Percentiles rank a stretch among this genome's conserved stretches.
Evolutionary conservation across 2,113 vertebrate genomes (phyloP).

Genomic region (Sebastes fasciatus): DNA sequence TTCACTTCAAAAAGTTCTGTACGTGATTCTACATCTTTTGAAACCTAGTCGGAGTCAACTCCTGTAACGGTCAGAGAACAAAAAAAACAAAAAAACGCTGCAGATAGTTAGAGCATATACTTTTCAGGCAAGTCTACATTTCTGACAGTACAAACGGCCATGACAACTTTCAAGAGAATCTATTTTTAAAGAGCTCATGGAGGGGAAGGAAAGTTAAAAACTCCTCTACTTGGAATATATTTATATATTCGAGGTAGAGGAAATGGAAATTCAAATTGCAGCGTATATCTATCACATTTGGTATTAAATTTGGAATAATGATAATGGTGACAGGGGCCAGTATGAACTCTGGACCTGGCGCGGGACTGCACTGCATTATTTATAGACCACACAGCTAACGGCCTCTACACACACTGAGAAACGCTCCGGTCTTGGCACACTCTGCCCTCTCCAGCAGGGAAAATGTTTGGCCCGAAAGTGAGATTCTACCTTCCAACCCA

Average conservation of each 20-base stretch:
- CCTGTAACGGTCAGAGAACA: background rate
- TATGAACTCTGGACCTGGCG: conserved; percentile 43
- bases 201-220: conserved; percentile 18
- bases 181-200: conserved; percentile 47
- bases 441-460: background rate
- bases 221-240: conserved; percentile 5
- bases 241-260: conserved; percentile 47
- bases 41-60: conserved; percentile 19
- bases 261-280: conserved; percentile 56
- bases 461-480: background rate
- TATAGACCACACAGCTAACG: conserved; percentile 17
- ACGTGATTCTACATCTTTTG: background rate
- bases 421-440: conserved; percentile 7
- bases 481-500: background rate
- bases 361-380: conserved; percentile 51
- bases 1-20: background rate
- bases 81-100: background rate
- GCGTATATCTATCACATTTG: conserved; percentile 31
- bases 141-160: conserved; percentile 40
- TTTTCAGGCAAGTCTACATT: conserved; percentile 15
- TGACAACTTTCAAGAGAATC: conserved; percentile 30
- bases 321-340: conserved; percentile 44
- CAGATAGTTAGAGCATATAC: conserved; percentile 31
- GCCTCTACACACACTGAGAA: conserved; percentile 5
- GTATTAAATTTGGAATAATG: conserved; percentile 54